These are phyloP conservation scores for Drosophila miranda DNA, from an alignment of 1,140 invertebrate species.

Conservation along the genomic window DNA sequence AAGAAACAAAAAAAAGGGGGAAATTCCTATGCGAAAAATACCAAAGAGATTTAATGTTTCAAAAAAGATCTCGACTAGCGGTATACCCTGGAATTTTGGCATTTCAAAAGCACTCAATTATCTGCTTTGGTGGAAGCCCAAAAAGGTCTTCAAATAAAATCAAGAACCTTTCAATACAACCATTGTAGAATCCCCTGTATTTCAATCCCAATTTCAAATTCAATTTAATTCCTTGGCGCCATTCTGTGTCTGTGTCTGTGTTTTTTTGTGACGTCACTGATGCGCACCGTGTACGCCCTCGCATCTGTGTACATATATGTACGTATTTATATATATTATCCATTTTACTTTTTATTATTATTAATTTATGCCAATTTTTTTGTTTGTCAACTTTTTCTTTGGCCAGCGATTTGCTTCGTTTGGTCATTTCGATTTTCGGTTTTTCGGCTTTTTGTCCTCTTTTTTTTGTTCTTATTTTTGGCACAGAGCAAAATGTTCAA, in stretches of 20 bases:
- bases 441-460: conserved; percentile 14
- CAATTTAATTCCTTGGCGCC: conserved; percentile 46
- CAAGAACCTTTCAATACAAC: too few species aligned
- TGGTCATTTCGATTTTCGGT: conserved; percentile 19
- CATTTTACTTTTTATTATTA: conserved; percentile 56
- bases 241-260: background rate
- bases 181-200: too few species aligned
- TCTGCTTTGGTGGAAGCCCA: too few species aligned
- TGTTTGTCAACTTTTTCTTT: conserved; percentile 53
- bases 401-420: conserved; percentile 5
- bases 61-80: too few species aligned
- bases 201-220: conserved; percentile 1
- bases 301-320: conserved; percentile 11
- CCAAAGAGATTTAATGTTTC: too few species aligned
- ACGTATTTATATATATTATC: conserved; percentile 13
- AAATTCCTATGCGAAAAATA: too few species aligned
- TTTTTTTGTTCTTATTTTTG: conserved; percentile 47
- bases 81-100: too few species aligned
- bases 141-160: too few species aligned
- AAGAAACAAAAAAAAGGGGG: too few species aligned
- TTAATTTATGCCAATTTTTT: conserved; percentile 77
- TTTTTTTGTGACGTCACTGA: conserved; percentile 47
- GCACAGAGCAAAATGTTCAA: conserved; percentile 31
- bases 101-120: too few species aligned
- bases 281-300: conserved; percentile 14